Evolutionary conservation across 2,113 vertebrate species (phyloP), one percentile per base, ranked within the genome.

Genomic region (Rhinichthys klamathensis): DNA sequence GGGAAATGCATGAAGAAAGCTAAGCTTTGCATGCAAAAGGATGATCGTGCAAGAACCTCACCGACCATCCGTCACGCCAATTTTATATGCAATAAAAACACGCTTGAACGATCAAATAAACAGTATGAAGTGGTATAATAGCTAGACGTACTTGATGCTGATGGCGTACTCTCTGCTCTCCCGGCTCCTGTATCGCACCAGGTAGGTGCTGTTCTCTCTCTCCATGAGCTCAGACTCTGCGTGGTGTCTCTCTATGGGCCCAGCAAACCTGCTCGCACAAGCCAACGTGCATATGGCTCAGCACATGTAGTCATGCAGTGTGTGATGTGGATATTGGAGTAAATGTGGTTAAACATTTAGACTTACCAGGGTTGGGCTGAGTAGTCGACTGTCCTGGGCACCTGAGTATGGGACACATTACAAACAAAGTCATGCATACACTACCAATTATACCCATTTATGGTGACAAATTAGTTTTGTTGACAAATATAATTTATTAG

Each of bases 301-400:
- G 85, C 80, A 88, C 54, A 84, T 88, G 82, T 69, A 89, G n/a
- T 35, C 32, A 44, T 25, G 51, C 54, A 27, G 25, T 30, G 23
- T 44, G n/a, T 35, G 15, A 73, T 58, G 51, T 78, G 58, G 41
- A 87, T 44, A 85, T 38, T 83, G 38, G 44, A 58, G 3, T 41
- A 41, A 70, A 41, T 72, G 30, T 30, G 80, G 85, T 89, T 74
- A 85, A 90, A 86, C 32, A 70, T 23, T 56, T 73, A 67, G 67
- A 60, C 92, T 96, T 94, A 99, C 97, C 97, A 99, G 13, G 94
- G 93, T 1, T 98, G 97, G 80, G 93, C 93, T 80, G 97, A 97
- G 91, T 98, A 99, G 94, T 99, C 96, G 35, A 97, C 95, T 85
- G 96, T 97, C 90, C 98, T 99, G 82, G 97, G 98, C 75, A 98